Percentiles rank a stretch among this genome's conserved stretches.
Conservation (phyloP, 1,140 invertebrate genomes). For the Lethocerus indicus region DNA sequence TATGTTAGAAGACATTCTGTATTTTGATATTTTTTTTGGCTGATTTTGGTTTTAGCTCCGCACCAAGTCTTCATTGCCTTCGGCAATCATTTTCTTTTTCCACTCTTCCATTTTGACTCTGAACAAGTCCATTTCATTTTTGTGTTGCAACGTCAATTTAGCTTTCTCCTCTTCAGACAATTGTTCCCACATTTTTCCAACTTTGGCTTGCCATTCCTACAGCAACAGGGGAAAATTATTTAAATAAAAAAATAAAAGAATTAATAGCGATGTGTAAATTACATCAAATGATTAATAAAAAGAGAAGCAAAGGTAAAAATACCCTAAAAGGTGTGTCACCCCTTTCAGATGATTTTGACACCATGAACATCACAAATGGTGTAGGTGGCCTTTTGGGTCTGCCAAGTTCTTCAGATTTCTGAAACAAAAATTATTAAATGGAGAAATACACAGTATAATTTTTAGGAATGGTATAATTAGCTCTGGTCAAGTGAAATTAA, state of each 20-base stretch:
- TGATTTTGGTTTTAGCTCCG: too few species aligned
- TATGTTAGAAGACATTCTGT: too few species aligned
- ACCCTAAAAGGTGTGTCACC: conserved; percentile 3
- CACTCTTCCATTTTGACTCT: neutral
- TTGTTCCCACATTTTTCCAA: neutral
- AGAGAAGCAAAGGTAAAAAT: neutral
- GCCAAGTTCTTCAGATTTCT: conserved; percentile 5
- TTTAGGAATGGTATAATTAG: too few species aligned
- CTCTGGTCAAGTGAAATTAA: too few species aligned
- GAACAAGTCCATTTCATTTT: neutral
- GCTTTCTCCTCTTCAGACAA: neutral
- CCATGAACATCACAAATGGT: conserved; percentile 1
- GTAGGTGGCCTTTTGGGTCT: conserved; percentile 2
- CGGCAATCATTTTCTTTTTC: neutral
- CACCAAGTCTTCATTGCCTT: conserved; percentile 3
- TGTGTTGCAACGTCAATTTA: neutral
- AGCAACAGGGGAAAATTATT: too few species aligned
- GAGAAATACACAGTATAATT: too few species aligned
- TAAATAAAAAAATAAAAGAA: too few species aligned
- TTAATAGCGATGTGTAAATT: neutral
- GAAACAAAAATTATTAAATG: neutral
- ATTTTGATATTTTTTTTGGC: too few species aligned
- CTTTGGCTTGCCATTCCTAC: neutral
- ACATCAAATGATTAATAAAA: neutral
- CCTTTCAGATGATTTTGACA: conserved; percentile 5